phyloP scores from a whole-genome alignment of 2,797 vertebrate species.

The Euphonia xanthogaster region DNA sequence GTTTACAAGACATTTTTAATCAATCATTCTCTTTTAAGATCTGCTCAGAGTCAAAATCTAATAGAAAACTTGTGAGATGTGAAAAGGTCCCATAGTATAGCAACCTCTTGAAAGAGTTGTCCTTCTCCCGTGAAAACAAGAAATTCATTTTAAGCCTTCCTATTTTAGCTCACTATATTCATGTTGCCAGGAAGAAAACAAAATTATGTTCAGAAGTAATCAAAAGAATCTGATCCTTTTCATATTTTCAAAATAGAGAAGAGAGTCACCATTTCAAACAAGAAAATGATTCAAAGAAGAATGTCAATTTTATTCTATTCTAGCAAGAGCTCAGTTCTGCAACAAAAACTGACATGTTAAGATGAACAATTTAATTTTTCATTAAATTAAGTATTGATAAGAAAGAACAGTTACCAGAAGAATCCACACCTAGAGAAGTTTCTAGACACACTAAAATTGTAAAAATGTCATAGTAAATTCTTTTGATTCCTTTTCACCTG shows the following conservation, averaged over 20 bases:
- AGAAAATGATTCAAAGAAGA: not conserved
- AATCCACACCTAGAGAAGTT: not conserved
- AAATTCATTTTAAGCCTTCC: not conserved
- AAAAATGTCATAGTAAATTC: not conserved
- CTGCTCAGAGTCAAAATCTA: constrained; percentile 1
- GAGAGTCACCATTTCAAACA: not conserved
- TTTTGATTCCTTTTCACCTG: not conserved
- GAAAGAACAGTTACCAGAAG: not conserved
- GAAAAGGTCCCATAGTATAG: not conserved
- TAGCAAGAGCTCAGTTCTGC: not conserved
- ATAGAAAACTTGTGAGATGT: constrained; percentile 5
- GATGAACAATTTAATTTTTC: not conserved
- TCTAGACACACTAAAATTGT: not conserved
- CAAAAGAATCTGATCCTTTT: not conserved
- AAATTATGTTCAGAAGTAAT: not conserved
- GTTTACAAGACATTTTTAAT: not conserved
- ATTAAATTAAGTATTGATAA: not conserved
- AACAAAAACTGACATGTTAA: not conserved
- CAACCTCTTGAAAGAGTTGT: not conserved
- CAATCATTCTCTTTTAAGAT: not conserved
- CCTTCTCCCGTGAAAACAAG: not conserved
- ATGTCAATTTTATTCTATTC: not conserved
- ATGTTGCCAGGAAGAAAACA: not conserved
- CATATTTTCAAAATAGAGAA: not conserved
- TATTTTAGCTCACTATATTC: not conserved